A percentile compares a stretch with the other conserved stretches of the same genome.
Conservation (phyloP, 2,113 vertebrate species). For the Oophaga pumilio region DNA sequence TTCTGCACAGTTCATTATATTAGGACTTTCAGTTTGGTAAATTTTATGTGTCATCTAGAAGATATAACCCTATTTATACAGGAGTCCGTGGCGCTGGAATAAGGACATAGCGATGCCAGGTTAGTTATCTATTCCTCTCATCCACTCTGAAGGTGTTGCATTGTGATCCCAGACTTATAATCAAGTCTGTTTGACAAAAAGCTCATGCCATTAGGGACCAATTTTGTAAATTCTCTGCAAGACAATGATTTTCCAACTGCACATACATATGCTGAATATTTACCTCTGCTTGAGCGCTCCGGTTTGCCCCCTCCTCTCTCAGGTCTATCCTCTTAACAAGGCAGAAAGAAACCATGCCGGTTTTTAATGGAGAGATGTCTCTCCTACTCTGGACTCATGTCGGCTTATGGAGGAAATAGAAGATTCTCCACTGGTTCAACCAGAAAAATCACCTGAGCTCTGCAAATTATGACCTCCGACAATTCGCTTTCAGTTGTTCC, state of each 20-base stretch:
- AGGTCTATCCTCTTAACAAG: conserved; percentile 64
- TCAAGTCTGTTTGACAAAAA: conserved; percentile 87
- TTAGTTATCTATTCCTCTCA: conserved; percentile 88
- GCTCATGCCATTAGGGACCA: conserved; percentile 88
- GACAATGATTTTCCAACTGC: conserved; percentile 89
- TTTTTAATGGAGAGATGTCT: conserved; percentile 3
- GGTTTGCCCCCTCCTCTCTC: conserved; percentile 71
- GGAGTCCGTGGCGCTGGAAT: conserved; percentile 39
- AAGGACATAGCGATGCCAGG: conserved; percentile 69
- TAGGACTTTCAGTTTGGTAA: not conserved
- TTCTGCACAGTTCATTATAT: not conserved
- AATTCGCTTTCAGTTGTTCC: not conserved
- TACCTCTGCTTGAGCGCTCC: conserved; percentile 82
- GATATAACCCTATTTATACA: conserved; percentile 69
- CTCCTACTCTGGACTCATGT: not conserved
- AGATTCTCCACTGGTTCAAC: conserved; percentile 7
- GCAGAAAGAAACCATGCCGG: conserved; percentile 13
- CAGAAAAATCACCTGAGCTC: not conserved
- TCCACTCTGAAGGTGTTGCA: conserved; percentile 83
- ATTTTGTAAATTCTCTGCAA: conserved; percentile 88
- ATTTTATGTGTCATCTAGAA: too few relatives aligned
- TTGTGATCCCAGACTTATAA: conserved; percentile 91
- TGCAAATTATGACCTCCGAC: not conserved
- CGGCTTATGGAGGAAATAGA: not conserved
- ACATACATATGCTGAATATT: conserved; percentile 89